These are phyloP conservation scores for Gallinago solitaria DNA, from an alignment of 2,797 vertebrate genomes.

Conservation along the genomic window DNA sequence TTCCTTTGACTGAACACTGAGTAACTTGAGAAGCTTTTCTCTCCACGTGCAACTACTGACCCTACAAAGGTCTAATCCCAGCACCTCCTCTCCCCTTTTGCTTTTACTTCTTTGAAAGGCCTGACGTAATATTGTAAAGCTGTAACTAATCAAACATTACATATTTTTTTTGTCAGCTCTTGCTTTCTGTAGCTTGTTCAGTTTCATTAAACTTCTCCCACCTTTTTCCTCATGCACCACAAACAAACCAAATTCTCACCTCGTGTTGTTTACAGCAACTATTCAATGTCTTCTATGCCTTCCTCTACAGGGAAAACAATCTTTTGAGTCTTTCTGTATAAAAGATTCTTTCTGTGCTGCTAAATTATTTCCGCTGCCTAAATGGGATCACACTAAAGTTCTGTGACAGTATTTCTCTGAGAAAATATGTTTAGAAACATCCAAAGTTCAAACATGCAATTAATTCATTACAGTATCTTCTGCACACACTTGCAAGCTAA, in stretches of 20 bases:
- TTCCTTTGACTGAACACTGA: neutral
- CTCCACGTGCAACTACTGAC: accelerated
- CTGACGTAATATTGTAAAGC: neutral
- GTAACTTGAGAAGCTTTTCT: slow-evolving; percentile 13
- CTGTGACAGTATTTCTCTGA: neutral
- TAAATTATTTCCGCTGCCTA: neutral
- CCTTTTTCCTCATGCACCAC: neutral
- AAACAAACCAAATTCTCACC: neutral
- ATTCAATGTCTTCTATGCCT: neutral
- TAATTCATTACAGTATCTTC: neutral
- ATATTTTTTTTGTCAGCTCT: neutral
- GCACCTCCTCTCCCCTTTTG: neutral
- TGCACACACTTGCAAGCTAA: neutral
- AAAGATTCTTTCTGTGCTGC: neutral
- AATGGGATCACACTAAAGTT: neutral
- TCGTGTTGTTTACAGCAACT: neutral
- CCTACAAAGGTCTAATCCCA: neutral
- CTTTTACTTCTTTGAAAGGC: neutral
- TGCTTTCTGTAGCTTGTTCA: neutral
- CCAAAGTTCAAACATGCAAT: neutral
- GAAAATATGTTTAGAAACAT: neutral
- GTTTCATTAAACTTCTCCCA: neutral
- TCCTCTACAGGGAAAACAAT: neutral
- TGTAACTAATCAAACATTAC: neutral
- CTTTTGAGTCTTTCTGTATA: neutral